A percentile compares a stretch with the other conserved stretches of the same genome.
Evolutionary conservation across 2,888 invertebrate genomes (phyloP).

Genomic region (Elgonia sp.): DNA sequence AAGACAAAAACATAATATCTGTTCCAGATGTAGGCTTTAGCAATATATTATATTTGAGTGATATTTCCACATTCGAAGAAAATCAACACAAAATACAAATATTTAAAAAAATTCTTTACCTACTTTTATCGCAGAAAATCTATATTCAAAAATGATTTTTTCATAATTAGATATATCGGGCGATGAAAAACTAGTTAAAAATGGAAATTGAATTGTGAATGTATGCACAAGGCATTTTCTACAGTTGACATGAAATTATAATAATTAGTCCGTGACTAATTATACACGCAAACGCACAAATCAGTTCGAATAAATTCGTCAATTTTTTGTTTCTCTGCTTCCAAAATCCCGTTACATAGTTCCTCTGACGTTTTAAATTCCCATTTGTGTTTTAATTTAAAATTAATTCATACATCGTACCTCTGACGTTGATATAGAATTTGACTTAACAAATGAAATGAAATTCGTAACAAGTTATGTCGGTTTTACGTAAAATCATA

Average conservation of each 20-base stretch:
- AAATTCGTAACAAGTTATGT: conserved; percentile 14
- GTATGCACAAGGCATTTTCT: background rate
- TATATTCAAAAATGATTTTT: too few relatives aligned
- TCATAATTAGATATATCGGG: too few relatives aligned
- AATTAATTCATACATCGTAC: conserved; percentile 10
- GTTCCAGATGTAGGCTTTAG: background rate
- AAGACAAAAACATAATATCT: background rate
- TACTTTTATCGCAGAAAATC: too few relatives aligned
- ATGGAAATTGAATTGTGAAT: too few relatives aligned
- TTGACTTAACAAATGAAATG: conserved; percentile 20
- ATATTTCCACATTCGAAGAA: too few relatives aligned
- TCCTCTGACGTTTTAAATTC: conserved; percentile 26
- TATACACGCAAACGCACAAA: background rate
- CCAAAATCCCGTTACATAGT: background rate
- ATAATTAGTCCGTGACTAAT: conserved; percentile 10
- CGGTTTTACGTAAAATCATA: conserved; percentile 16
- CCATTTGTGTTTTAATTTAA: conserved; percentile 28
- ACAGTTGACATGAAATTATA: background rate
- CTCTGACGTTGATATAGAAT: background rate
- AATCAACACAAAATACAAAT: too few relatives aligned
- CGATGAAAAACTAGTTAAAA: background rate
- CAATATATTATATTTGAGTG: background rate
- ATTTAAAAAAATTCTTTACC: too few relatives aligned
- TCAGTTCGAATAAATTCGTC: conserved; percentile 8
- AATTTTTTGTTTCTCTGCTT: background rate